Base-by-base conservation (phyloP, 2,113 vertebrate genomes). In the Otolemur garnettii region DNA sequence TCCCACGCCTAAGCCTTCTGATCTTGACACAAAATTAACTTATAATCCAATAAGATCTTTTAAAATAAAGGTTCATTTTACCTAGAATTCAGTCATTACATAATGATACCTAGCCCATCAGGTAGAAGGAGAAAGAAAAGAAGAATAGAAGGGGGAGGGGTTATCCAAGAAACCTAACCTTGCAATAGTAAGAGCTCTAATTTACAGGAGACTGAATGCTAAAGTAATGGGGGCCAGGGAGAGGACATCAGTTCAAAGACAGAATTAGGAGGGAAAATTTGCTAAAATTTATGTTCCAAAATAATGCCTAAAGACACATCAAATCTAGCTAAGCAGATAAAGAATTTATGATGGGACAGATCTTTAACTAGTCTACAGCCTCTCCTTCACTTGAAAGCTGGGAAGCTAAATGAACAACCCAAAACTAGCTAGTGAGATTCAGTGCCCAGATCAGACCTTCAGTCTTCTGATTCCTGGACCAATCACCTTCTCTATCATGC, bases 31-130 rank as follows among this genome's bases (percentile, higher is more conserved):
- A 93, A 59, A 94, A 95, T 81, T 90, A 96, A 87, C 42, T 55
- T 88, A 19, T 72, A 91, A 88, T 91, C 45, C 75, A 87, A 4
- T 85, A 55, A 78, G 38, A 74, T 15, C 55, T 92, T 91, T 97
- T 55, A 78, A 95, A 96, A 79, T 69, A 57, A 69, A 88, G 69
- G 83, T 95, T 97, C 75, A 80, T 30, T 62, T 93, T 96, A 97
- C 69, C 59, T 74, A 62, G 80, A 95, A 94, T 30, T 94, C 77
- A 68, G 55, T 33, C n/a, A 83, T 84, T 91, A 95, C 33, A 83
- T 66, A 93, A 87, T 38, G 66, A 90, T 28, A 93, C 77, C 72
- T 57, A 77, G 92, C 26, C 72, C n/a, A 66, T 38, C 83, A 8
- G 2, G n/a, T 18, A 59, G 72, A 84, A 28, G 50, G 66, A 88